Conservation (phyloP, 2,113 vertebrate genomes). For the Mixornis gularis region DNA sequence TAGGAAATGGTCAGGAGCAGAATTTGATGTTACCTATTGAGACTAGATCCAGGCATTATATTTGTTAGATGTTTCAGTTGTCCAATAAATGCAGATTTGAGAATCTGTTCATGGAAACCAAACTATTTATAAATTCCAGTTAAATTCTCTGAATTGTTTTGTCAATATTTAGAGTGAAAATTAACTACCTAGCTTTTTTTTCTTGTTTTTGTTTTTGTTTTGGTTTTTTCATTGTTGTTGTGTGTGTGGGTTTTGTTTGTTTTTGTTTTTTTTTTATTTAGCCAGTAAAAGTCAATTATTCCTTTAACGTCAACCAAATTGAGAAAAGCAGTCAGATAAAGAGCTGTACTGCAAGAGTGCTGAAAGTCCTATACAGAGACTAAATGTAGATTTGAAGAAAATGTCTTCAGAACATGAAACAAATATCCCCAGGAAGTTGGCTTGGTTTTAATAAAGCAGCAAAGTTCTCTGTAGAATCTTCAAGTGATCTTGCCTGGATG, state of each 20-base stretch:
- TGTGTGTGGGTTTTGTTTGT: fast-evolving
- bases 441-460: neutral
- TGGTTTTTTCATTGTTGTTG: neutral
- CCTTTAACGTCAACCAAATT: neutral
- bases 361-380: neutral
- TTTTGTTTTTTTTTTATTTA: neutral
- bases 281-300: neutral
- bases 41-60: neutral
- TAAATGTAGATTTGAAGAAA: neutral
- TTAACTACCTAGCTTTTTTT: neutral
- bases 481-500: neutral
- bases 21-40: neutral
- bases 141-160: neutral
- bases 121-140: neutral
- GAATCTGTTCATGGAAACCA: neutral
- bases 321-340: neutral
- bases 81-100: neutral
- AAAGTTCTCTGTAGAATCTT: neutral
- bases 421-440: neutral
- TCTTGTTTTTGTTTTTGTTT: neutral
- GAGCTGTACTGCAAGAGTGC: neutral
- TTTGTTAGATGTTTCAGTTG: neutral
- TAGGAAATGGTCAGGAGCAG: neutral
- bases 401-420: neutral
- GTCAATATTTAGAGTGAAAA: neutral